Percentiles rank a stretch among this genome's conserved stretches.
Conservation (phyloP, 2,797 vertebrate species). For the Mus spretus region DNA sequence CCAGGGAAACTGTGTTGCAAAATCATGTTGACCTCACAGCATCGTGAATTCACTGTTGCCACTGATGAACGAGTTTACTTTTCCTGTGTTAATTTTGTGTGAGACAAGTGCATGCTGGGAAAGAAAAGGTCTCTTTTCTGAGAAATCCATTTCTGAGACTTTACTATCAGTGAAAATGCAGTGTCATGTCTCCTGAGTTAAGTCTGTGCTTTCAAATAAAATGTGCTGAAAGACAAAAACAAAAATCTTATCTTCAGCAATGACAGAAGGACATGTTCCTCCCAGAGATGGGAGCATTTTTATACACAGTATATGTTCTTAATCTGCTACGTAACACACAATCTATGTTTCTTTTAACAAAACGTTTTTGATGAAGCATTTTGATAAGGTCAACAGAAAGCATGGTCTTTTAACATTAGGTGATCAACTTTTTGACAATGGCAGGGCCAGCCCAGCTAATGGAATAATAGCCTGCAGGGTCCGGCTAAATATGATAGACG, state of each 20-base stretch:
- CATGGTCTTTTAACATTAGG: constrained; percentile 91
- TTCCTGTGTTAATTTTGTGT: constrained; percentile 13
- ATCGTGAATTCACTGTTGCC: background rate
- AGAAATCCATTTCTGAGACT: constrained; percentile 62
- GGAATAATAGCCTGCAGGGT: constrained; percentile 95
- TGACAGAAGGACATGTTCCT: constrained; percentile 6
- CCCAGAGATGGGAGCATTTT: constrained; percentile 36
- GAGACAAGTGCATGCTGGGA: background rate
- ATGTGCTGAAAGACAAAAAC: constrained; percentile 57
- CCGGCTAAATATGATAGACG: constrained; percentile 94
- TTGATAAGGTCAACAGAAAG: constrained; percentile 91
- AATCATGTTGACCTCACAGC: background rate
- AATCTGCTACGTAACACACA: constrained; percentile 70
- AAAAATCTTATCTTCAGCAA: constrained; percentile 48
- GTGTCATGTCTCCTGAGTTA: constrained; percentile 49
- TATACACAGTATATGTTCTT: constrained; percentile 36
- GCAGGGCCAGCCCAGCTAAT: constrained; percentile 92
- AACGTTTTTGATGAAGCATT: constrained; percentile 92
- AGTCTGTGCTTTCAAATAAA: constrained; percentile 65
- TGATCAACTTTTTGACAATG: constrained; percentile 93
- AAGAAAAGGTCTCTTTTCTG: background rate
- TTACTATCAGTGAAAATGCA: background rate
- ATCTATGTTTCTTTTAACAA: constrained; percentile 79
- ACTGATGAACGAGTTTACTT: background rate
- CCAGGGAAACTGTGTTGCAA: background rate